phyloP scores from a whole-genome alignment of 2,888 invertebrate genomes.

The Drosophila setosimentum region DNA sequence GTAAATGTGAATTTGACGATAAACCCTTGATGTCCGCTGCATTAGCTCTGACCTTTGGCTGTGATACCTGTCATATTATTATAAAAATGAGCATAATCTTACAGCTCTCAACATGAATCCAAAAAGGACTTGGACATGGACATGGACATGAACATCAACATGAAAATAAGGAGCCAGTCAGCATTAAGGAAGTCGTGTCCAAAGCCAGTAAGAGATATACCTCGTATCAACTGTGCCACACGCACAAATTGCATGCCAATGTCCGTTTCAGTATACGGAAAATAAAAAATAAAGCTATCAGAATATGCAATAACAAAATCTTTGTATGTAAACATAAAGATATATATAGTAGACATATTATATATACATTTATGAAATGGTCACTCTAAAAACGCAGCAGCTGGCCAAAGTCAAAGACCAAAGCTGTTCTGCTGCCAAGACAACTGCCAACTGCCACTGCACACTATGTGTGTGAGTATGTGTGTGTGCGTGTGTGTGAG shows the following conservation, averaged over 20 bases:
- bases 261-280: constrained; percentile 53
- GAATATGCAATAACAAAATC: constrained; percentile 33
- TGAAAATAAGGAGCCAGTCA: constrained; percentile 2
- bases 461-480: constrained; percentile 29
- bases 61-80: constrained; percentile 61
- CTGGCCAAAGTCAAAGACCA: constrained; percentile 43
- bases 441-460: constrained; percentile 64
- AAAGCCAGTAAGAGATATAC: constrained; percentile 14
- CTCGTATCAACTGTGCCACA: constrained; percentile 42
- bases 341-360: not conserved
- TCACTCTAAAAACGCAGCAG: constrained; percentile 30
- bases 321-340: constrained; percentile 7
- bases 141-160: constrained; percentile 1
- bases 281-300: constrained; percentile 25
- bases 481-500: constrained; percentile 15
- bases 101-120: not conserved
- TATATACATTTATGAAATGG: constrained; percentile 5
- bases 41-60: constrained; percentile 8
- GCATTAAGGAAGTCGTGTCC: not conserved
- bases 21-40: constrained; percentile 5
- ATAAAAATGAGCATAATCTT: constrained; percentile 23
- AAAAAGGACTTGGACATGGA: not conserved
- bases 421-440: constrained; percentile 64
- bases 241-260: constrained; percentile 66
- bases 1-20: not conserved